phyloP scores from a whole-genome alignment of 2,888 invertebrate genomes.

The Pachycephus smyrnensis region DNA sequence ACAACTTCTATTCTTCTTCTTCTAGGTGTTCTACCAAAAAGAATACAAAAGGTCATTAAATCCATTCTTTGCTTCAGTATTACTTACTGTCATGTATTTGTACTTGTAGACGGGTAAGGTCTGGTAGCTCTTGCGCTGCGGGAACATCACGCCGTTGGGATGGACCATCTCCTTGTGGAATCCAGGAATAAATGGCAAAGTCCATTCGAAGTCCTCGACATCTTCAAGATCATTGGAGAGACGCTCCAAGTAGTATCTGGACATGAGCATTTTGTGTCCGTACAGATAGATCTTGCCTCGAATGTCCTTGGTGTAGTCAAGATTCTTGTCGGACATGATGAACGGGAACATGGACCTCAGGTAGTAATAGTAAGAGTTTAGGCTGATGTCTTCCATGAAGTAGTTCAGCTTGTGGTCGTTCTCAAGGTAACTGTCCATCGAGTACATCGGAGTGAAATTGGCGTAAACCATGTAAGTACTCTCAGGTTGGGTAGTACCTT shows the following conservation, averaged over 20 bases:
- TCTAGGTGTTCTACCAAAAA: too few relatives aligned
- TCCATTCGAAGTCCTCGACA: constrained; percentile 67
- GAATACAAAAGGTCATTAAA: too few relatives aligned
- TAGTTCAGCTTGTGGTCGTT: constrained; percentile 74
- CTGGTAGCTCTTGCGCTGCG: constrained; percentile 58
- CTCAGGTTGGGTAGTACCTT: constrained; percentile 44
- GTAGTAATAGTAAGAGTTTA: constrained; percentile 78
- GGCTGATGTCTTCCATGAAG: constrained; percentile 77
- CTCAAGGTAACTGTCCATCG: constrained; percentile 66
- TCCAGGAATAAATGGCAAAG: constrained; percentile 65
- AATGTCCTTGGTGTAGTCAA: constrained; percentile 69
- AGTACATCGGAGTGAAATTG: constrained; percentile 73
- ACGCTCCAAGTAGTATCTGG: constrained; percentile 69
- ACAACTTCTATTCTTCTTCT: too few relatives aligned
- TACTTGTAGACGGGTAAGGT: constrained; percentile 4
- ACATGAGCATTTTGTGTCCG: constrained; percentile 66
- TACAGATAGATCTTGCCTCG: constrained; percentile 66
- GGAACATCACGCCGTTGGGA: constrained; percentile 69
- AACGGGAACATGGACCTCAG: constrained; percentile 76
- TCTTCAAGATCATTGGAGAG: constrained; percentile 67
- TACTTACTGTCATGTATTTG: constrained; percentile 6
- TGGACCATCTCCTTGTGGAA: constrained; percentile 70
- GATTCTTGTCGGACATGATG: constrained; percentile 71
- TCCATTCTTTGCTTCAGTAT: too few relatives aligned
- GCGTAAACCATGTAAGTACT: constrained; percentile 72